phyloP scores from a whole-genome alignment of 2,888 invertebrate genomes.

The Drosophila emarginata region DNA sequence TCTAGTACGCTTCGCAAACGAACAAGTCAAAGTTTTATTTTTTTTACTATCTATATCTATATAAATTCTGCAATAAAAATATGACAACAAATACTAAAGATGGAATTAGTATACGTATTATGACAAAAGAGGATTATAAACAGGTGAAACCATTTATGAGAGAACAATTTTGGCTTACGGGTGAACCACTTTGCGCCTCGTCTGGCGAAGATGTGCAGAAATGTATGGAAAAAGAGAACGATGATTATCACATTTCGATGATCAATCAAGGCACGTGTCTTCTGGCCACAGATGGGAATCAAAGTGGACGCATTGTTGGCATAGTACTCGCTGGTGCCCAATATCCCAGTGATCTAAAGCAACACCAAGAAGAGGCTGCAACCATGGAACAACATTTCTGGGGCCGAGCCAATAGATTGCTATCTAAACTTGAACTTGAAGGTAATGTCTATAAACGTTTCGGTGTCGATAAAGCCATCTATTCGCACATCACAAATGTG shows the following conservation, averaged over 20 bases:
- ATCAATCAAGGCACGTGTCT: conserved; percentile 18
- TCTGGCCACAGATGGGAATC: conserved; percentile 27
- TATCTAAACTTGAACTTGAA: conserved; percentile 53
- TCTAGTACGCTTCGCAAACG: neutral
- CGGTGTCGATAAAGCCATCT: conserved; percentile 52
- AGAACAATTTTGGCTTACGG: neutral
- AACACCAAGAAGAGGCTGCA: conserved; percentile 38
- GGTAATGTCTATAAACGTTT: conserved; percentile 62
- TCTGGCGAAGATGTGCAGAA: neutral
- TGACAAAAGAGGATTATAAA: conserved; percentile 28
- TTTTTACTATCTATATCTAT: neutral
- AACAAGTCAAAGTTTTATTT: neutral
- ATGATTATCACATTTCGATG: conserved; percentile 4
- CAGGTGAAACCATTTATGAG: conserved; percentile 5
- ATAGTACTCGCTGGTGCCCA: conserved; percentile 45
- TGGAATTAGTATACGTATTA: conserved; percentile 25
- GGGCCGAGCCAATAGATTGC: conserved; percentile 48
- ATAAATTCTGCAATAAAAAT: neutral
- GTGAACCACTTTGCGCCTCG: neutral
- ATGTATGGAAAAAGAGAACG: neutral
- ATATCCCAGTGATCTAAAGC: conserved; percentile 31
- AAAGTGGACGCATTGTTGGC: conserved; percentile 43
- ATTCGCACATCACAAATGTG: conserved; percentile 65
- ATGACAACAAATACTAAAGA: conserved; percentile 7
- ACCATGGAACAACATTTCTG: conserved; percentile 42